Evolutionary conservation across 2,888 invertebrate species (phyloP).

Genomic region (Timema cristinae): DNA sequence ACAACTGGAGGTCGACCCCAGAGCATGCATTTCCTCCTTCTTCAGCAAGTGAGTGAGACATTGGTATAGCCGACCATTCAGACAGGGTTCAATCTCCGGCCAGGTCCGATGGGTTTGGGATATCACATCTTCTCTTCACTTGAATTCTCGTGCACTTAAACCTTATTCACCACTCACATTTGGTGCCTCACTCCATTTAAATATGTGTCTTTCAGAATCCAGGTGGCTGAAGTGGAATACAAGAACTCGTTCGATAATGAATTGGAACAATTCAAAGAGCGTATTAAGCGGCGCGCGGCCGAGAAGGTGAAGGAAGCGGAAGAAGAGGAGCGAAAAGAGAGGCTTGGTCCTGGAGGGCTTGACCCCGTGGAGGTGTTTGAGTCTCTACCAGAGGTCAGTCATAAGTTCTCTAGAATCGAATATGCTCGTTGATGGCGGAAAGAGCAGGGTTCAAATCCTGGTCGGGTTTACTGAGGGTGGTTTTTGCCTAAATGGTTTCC

Average conservation of each 20-base stretch:
- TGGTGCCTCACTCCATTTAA: constrained; percentile 15
- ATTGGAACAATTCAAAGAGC: constrained; percentile 78
- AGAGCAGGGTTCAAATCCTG: too few relatives aligned
- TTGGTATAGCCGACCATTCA: too few relatives aligned
- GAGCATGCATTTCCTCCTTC: constrained; percentile 85
- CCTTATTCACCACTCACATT: constrained; percentile 1
- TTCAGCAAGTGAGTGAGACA: constrained; percentile 63
- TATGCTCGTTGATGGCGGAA: too few relatives aligned
- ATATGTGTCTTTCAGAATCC: constrained; percentile 62
- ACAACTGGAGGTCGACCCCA: constrained; percentile 86
- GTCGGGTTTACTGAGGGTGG: too few relatives aligned
- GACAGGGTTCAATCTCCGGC: too few relatives aligned
- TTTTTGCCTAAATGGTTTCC: too few relatives aligned
- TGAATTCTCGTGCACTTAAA: constrained; percentile 11
- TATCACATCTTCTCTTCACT: too few relatives aligned
- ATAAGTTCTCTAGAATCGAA: too few relatives aligned
- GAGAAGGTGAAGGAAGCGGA: constrained; percentile 85
- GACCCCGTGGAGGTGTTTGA: constrained; percentile 98
- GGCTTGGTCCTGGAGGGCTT: constrained; percentile 95
- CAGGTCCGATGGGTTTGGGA: too few relatives aligned
- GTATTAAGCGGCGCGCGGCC: constrained; percentile 78
- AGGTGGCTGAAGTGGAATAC: constrained; percentile 89
- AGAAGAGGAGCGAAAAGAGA: constrained; percentile 78
- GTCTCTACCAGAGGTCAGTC: constrained; percentile 75
- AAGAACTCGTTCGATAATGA: constrained; percentile 93